phyloP scores from a whole-genome alignment of 2,888 invertebrate genomes.

The Eupelmus urozonus region DNA sequence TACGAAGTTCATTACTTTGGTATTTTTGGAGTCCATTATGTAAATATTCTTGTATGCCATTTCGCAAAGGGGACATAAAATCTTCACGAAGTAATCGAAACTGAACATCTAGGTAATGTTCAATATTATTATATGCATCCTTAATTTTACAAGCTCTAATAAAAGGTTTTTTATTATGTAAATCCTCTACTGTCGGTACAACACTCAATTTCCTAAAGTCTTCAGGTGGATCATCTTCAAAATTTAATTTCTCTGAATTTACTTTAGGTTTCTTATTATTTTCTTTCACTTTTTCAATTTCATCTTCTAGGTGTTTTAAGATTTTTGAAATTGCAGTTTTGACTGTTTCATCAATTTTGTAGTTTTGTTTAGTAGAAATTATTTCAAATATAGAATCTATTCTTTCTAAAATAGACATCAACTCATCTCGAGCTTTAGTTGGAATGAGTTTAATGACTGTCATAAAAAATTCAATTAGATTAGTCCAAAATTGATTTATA shows the following conservation, averaged over 20 bases:
- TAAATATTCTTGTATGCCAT: slow-evolving; percentile 1
- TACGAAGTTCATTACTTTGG: no score
- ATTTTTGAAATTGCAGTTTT: background rate
- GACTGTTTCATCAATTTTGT: slow-evolving; percentile 14
- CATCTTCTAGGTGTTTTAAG: background rate
- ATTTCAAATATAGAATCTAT: background rate
- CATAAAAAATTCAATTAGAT: slow-evolving; percentile 8
- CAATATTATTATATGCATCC: slow-evolving; percentile 33
- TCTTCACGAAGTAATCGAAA: slow-evolving; percentile 40
- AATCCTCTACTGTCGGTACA: slow-evolving; percentile 23
- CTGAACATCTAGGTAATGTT: slow-evolving; percentile 47
- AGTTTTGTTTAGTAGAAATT: slow-evolving; percentile 3
- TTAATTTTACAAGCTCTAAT: slow-evolving; percentile 22
- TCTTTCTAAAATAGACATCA: background rate
- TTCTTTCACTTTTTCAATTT: background rate
- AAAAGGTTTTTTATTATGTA: background rate
- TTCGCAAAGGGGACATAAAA: slow-evolving; percentile 33
- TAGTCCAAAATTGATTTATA: slow-evolving; percentile 19
- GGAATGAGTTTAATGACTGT: slow-evolving; percentile 11
- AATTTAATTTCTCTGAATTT: background rate
- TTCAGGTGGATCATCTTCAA: slow-evolving; percentile 25
- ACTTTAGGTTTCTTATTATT: background rate
- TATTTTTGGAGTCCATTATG: no score
- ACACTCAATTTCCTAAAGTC: slow-evolving; percentile 22
- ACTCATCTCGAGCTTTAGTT: slow-evolving; percentile 12